These are phyloP conservation scores for Rhinoraja longicauda DNA, from an alignment of 2,797 vertebrate genomes.

Conservation along the genomic window DNA sequence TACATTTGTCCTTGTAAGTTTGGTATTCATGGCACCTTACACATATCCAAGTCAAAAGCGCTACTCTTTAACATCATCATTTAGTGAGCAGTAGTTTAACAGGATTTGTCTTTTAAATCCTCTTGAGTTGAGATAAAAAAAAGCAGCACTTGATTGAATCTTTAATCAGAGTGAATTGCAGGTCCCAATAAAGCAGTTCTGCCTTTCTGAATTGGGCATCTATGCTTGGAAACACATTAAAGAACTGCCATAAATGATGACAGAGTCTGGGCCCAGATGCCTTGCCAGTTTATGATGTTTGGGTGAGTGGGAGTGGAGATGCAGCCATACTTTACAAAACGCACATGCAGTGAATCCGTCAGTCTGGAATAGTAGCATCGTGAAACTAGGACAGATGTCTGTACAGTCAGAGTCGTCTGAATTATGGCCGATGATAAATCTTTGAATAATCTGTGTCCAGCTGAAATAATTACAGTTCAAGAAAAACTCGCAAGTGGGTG, in stretches of 20 bases:
- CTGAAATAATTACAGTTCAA: constrained; percentile 18
- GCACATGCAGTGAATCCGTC: constrained; percentile 16
- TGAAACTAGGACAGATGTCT: constrained; percentile 1
- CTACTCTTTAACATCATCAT: background rate
- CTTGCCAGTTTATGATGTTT: constrained; percentile 14
- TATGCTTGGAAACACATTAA: constrained; percentile 10
- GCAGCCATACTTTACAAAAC: constrained; percentile 15
- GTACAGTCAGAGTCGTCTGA: background rate
- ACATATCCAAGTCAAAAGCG: background rate
- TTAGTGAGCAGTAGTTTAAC: constrained; percentile 11
- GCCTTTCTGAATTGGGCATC: background rate
- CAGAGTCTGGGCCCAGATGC: constrained; percentile 24
- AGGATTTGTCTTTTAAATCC: background rate
- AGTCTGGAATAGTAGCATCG: background rate
- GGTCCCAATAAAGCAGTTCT: background rate
- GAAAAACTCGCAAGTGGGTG: background rate
- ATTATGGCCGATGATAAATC: constrained; percentile 29
- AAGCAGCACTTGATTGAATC: constrained; percentile 30
- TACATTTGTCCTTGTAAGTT: background rate
- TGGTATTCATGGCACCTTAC: background rate
- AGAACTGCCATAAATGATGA: constrained; percentile 30
- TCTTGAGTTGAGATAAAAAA: constrained; percentile 14
- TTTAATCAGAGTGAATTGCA: constrained; percentile 19
- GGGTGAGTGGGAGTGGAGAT: background rate
- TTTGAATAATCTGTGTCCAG: constrained; percentile 20